These are phyloP conservation scores for Neoitamus cyanurus DNA, from an alignment of 2,888 invertebrate species.

Conservation along the genomic window DNA sequence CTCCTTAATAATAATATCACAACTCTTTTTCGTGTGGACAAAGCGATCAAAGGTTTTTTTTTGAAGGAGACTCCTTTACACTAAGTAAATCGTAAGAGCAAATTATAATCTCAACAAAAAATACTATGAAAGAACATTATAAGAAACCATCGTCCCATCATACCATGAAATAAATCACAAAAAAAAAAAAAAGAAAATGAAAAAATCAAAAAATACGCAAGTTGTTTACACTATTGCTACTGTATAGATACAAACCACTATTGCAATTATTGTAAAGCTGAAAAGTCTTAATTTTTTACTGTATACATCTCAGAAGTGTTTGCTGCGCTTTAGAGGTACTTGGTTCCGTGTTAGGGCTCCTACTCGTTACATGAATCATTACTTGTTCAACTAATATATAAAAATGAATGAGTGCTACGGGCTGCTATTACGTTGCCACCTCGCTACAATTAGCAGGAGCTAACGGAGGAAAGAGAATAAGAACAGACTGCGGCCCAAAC, in stretches of 20 bases:
- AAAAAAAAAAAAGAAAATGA: background rate
- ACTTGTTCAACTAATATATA: background rate
- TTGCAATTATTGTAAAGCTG: background rate
- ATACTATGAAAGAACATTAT: background rate
- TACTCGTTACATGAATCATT: background rate
- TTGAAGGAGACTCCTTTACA: background rate
- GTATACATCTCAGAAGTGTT: background rate
- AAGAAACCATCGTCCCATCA: background rate
- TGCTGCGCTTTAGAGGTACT: background rate
- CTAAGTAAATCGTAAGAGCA: background rate
- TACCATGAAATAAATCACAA: background rate
- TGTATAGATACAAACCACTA: background rate
- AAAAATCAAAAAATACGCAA: background rate
- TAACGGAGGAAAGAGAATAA: background rate
- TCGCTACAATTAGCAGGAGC: background rate
- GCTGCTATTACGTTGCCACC: no score
- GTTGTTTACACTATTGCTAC: background rate
- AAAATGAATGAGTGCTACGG: background rate
- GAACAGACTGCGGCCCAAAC: background rate
- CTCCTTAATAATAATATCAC: background rate
- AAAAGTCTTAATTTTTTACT: background rate
- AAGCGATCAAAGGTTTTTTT: background rate
- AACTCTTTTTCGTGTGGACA: background rate
- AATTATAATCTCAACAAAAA: background rate
- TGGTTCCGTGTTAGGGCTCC: background rate